Evolutionary conservation across 2,113 vertebrate genomes (phyloP).

Genomic region (Cisticola juncidis): DNA sequence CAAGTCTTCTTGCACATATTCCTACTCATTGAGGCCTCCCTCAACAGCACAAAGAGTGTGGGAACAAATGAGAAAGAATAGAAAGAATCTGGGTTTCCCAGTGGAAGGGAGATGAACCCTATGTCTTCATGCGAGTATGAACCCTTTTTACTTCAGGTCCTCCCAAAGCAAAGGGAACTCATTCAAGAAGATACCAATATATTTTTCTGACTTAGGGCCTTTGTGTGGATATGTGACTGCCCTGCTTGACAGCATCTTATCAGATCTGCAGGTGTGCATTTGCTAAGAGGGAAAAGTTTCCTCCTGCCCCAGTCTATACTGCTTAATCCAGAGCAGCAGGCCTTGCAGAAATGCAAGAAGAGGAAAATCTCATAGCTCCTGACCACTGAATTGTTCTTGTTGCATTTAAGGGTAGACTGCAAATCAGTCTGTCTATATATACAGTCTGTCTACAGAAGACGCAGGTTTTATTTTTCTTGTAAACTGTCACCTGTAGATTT

Average conservation of each 20-base stretch:
- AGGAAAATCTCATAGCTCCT: neutral
- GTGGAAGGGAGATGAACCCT: neutral
- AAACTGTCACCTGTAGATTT: neutral
- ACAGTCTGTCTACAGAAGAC: neutral
- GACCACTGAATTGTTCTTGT: neutral
- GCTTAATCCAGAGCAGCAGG: neutral
- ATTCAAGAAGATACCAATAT: neutral
- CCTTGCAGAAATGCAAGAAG: neutral
- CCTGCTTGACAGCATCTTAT: neutral
- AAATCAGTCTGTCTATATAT: neutral
- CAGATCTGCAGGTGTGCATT: neutral
- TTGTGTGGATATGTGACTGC: accelerated
- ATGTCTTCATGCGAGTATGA: neutral
- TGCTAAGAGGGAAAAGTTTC: neutral
- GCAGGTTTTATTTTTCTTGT: neutral
- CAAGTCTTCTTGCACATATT: neutral
- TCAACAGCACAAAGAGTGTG: neutral
- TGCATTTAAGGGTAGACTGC: neutral
- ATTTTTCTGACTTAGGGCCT: neutral
- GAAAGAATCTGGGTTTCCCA: neutral
- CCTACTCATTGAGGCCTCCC: neutral
- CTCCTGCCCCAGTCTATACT: neutral
- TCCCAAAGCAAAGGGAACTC: neutral
- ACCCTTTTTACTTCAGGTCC: neutral
- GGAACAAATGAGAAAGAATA: neutral